Percentiles rank a stretch among this genome's conserved stretches.
These are phyloP conservation scores for Setophaga petechia DNA, from an alignment of 2,113 vertebrate genomes.

Conservation along the genomic window DNA sequence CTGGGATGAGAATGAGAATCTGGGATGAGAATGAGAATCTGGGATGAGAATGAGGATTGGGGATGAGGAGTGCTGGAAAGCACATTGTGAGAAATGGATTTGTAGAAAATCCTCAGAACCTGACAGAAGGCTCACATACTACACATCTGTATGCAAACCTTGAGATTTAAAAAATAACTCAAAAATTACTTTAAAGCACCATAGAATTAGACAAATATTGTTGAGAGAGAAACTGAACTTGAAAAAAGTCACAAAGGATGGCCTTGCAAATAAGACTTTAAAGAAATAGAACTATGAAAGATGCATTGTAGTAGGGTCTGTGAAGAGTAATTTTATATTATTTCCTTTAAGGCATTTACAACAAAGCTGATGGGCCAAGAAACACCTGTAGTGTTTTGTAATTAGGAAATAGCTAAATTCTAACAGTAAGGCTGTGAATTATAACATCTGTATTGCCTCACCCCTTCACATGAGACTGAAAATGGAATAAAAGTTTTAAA, in stretches of 20 bases:
- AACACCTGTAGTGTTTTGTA: not conserved
- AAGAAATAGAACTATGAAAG: not conserved
- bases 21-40: not conserved
- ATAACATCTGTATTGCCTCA: not conserved
- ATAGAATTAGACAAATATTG: not conserved
- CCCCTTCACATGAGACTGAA: not conserved
- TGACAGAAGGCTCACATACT: not conserved
- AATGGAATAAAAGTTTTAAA: not conserved
- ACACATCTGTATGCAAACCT: not conserved
- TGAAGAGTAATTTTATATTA: not conserved
- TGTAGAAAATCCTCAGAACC: not conserved
- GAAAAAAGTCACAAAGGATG: not conserved
- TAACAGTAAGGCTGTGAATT: not conserved
- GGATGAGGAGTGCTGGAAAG: not conserved
- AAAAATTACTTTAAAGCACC: not conserved
- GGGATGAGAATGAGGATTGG: not conserved
- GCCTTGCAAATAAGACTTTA: not conserved
- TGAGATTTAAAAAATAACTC: not conserved
- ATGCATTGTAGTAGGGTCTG: not conserved
- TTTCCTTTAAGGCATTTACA: not conserved
- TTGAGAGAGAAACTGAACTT: not conserved
- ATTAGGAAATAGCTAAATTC: not conserved
- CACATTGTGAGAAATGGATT: not conserved
- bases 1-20: not conserved
- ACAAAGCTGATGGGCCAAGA: not conserved